These are phyloP conservation scores for Philotrypesis tridentata DNA, from an alignment of 1,140 invertebrate species.

Conservation along the genomic window DNA sequence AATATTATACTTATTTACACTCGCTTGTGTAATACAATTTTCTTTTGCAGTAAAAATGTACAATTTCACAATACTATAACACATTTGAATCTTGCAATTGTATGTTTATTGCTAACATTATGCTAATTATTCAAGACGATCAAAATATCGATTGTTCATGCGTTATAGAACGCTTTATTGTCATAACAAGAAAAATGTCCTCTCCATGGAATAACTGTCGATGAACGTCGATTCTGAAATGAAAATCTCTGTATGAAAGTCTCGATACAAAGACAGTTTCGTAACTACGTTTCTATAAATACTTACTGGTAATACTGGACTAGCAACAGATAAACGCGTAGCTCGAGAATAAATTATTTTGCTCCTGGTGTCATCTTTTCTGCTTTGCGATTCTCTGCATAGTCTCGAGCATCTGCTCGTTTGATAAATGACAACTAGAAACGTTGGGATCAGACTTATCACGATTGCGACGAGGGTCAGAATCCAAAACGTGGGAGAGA, in stretches of 20 bases:
- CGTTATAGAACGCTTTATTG: conserved; percentile 9
- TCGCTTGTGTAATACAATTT: too few species aligned
- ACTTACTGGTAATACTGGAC: conserved; percentile 6
- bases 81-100: too few species aligned
- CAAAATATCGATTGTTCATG: too few species aligned
- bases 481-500: conserved; percentile 78
- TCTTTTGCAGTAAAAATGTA: too few species aligned
- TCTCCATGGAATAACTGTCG: conserved; percentile 50
- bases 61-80: too few species aligned
- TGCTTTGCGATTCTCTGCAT: conserved; percentile 38
- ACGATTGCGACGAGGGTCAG: conserved; percentile 75
- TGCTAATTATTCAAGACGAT: too few species aligned
- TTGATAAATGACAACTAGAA: conserved; percentile 64
- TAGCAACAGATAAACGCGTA: neutral
- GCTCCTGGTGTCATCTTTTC: conserved; percentile 32
- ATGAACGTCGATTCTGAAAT: conserved; percentile 22
- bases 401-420: conserved; percentile 52
- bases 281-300: neutral
- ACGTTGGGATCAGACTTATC: conserved; percentile 78
- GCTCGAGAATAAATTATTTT: conserved; percentile 18
- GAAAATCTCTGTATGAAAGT: too few species aligned
- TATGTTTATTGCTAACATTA: too few species aligned
- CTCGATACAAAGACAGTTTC: neutral
- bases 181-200: conserved; percentile 44
- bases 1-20: too few species aligned